Conservation (phyloP, 92 coral and sea anemone genomes). For the Pocillopora meandrina region DNA sequence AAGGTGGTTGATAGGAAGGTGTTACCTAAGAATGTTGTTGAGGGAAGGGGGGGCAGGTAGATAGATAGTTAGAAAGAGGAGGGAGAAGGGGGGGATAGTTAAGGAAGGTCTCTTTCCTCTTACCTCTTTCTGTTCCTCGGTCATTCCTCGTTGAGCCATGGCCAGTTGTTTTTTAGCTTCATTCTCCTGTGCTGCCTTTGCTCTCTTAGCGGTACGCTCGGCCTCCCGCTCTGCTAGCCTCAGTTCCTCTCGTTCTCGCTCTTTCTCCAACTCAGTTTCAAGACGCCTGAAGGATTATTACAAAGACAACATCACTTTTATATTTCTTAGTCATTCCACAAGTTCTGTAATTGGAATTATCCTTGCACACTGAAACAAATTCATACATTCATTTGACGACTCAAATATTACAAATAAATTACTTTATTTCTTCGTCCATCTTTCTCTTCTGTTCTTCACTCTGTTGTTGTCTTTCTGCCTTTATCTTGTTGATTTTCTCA, state of each 20-base stretch:
- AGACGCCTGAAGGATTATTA: slow-evolving; percentile 62
- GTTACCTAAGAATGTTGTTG: background rate
- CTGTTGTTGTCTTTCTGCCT: slow-evolving; percentile 81
- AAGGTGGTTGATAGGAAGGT: background rate
- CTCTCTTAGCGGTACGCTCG: slow-evolving; percentile 80
- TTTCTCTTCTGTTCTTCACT: slow-evolving; percentile 80
- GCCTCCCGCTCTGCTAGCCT: slow-evolving; percentile 95
- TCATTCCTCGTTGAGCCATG: slow-evolving; percentile 87
- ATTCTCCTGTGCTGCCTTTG: slow-evolving; percentile 72
- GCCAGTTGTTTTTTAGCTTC: slow-evolving; percentile 84
- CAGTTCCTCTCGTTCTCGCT: slow-evolving; percentile 87
- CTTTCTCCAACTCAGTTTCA: slow-evolving; percentile 93
- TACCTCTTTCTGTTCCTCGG: slow-evolving; percentile 95
- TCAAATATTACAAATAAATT: background rate
- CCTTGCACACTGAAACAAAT: no score
- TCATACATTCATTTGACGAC: no score
- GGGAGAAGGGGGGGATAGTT: background rate
- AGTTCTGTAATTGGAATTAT: background rate
- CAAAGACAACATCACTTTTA: background rate
- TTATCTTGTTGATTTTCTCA: slow-evolving; percentile 87
- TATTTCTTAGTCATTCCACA: background rate
- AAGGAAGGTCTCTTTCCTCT: background rate
- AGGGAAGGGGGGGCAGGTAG: no score
- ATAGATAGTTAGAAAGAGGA: background rate
- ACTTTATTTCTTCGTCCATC: slow-evolving; percentile 95